Evolutionary conservation across 2,113 vertebrate genomes (phyloP).

Genomic region (Dipodomys stephensi): DNA sequence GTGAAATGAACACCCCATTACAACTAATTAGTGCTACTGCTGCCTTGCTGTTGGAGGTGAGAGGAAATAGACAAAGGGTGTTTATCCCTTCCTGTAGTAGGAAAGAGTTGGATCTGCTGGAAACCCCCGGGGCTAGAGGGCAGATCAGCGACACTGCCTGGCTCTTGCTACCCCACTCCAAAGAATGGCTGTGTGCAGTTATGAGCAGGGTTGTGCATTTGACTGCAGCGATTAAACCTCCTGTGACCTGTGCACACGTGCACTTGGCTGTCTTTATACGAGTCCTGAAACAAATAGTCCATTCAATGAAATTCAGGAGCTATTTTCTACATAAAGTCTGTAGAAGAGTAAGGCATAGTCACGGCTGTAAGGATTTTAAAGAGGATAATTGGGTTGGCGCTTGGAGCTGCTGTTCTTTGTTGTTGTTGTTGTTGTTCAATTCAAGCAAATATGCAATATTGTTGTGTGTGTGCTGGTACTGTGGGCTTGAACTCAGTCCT

Average conservation of each 20-base stretch:
- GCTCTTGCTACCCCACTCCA: neutral
- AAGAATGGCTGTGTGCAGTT: neutral
- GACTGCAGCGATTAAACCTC: neutral
- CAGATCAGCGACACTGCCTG: neutral
- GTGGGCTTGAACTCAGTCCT: no score
- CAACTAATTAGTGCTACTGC: conserved; percentile 83
- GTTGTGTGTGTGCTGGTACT: no score
- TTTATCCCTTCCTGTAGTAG: conserved; percentile 83
- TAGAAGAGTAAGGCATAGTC: neutral
- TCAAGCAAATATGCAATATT: no score
- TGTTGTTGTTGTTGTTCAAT: no score
- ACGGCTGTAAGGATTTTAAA: neutral
- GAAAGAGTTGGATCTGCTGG: conserved; percentile 60
- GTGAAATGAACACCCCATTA: conserved; percentile 82
- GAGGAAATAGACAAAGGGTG: conserved; percentile 81
- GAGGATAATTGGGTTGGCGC: neutral
- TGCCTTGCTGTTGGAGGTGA: conserved; percentile 79
- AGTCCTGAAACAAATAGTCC: neutral
- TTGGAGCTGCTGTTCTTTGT: neutral
- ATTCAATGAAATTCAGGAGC: neutral
- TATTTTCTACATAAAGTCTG: neutral
- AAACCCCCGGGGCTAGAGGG: conserved; percentile 53
- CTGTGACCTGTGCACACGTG: neutral
- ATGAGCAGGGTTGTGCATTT: neutral
- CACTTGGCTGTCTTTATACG: conserved; percentile 26